A percentile compares a stretch with the other conserved stretches of the same genome.
phyloP scores from a whole-genome alignment of 2,797 vertebrate genomes.

The Neopelma chrysocephalum region DNA sequence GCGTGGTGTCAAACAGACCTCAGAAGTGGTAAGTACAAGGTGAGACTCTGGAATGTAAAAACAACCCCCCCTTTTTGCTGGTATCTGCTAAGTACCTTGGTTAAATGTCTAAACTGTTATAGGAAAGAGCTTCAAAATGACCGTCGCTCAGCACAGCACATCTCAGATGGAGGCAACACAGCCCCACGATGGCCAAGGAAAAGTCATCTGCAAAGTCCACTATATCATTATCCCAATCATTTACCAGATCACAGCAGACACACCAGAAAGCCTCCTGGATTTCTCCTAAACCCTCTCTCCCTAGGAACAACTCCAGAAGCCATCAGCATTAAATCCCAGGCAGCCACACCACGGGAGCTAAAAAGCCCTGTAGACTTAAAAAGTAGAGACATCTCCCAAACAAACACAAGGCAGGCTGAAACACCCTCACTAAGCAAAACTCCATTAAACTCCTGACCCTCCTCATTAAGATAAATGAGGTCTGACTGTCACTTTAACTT shows the following conservation, averaged over 20 bases:
- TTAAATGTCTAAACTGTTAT: neutral
- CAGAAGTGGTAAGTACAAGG: slow-evolving; percentile 38
- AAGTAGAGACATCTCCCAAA: neutral
- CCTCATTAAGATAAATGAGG: slow-evolving; percentile 48
- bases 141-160: fast-evolving
- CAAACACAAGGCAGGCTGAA: neutral
- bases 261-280: neutral
- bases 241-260: neutral
- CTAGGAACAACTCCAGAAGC: neutral
- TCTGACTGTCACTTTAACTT: slow-evolving; percentile 53
- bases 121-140: neutral
- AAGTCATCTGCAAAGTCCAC: neutral
- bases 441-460: slow-evolving; percentile 29
- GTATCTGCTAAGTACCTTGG: neutral
- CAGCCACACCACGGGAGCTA: neutral
- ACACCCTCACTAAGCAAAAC: neutral
- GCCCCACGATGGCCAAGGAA: neutral
- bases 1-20: slow-evolving; percentile 35
- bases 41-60: slow-evolving; percentile 47
- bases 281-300: neutral
- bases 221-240: fast-evolving
- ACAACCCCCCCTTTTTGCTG: neutral
- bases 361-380: neutral
- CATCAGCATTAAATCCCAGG: neutral
- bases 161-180: neutral